Evolutionary conservation across 1,140 invertebrate species (phyloP), one percentile per base, ranked within the genome.

Genomic region (Heliconius nattereri): DNA sequence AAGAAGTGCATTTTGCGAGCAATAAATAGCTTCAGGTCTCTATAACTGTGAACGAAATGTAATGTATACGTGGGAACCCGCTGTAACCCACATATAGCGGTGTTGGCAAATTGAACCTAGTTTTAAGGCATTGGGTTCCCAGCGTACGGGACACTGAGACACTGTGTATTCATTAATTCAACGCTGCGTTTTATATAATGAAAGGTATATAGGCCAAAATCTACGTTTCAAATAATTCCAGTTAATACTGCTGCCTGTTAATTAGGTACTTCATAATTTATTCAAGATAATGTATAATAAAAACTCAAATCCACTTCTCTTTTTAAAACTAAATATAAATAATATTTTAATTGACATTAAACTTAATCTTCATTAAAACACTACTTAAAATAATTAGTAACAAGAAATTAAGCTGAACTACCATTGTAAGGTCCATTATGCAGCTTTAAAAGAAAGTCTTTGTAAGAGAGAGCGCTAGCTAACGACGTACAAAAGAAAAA

Each of bases 11-110:
- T 16, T 76, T 76, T 45, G 19, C 26, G 26, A 32, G 37, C 60
- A 76, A 76, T n/a, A 76, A 76, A 76, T 76, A 49, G 66, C n/a
- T 70, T 76, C 45, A 66, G 75, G 32, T 26, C 57, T 8, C 29
- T 45, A 8, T 57, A 76, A 26, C 37, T 35, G 32, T 35, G 6
- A 35, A 35, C 7, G 49, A 35, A 19, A 76, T 40, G 75, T 40
- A 75, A 75, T 1, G 2, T 20, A 54, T n/a, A 19, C 20, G 52
- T n/a, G 52, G 20, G 20, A 54, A 54, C 19, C 19, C 20, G 20
- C 52, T 54, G 52, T 45, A 13, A 45, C 40, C 40, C 40, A 5
- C 40, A 45, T 45, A 45, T 45, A 45, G 37, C 1, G 3, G 11
- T 40, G 37, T 40, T 8, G 37, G 37, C 37, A 40, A 40, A 40